Percentiles rank a stretch among this genome's conserved stretches.
These are phyloP conservation scores for Tetranychus piercei DNA, from an alignment of 2,888 invertebrate genomes.

Conservation along the genomic window DNA sequence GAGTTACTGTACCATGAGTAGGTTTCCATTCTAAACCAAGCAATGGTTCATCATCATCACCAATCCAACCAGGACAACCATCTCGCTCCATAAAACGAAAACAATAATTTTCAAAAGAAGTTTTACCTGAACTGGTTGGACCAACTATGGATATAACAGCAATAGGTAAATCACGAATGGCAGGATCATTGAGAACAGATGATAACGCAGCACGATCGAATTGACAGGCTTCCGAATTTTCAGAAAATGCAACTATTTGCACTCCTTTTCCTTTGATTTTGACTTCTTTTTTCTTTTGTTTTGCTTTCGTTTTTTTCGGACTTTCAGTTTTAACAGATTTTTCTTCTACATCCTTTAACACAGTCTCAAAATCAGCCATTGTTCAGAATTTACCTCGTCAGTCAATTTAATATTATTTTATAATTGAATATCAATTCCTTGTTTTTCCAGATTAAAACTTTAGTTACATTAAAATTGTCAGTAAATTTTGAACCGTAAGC, in stretches of 20 bases:
- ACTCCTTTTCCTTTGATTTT: constrained; percentile 7
- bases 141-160: constrained; percentile 2
- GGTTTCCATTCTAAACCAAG: constrained; percentile 1
- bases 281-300: background rate
- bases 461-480: too few relatives aligned
- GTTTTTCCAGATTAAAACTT: too few relatives aligned
- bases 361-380: background rate
- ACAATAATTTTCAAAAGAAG: constrained; percentile 9
- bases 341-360: background rate
- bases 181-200: background rate
- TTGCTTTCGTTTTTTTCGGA: background rate
- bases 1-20: constrained; percentile 6
- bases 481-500: too few relatives aligned
- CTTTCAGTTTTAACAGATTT: background rate
- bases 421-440: too few relatives aligned
- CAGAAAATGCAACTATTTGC: background rate
- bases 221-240: background rate
- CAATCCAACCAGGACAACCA: background rate
- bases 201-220: background rate
- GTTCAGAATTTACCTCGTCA: background rate
- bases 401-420: too few relatives aligned
- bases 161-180: background rate
- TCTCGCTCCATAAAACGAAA: constrained; percentile 7
- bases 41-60: constrained; percentile 2
- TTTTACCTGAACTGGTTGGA: constrained; percentile 8